Percentiles rank a stretch among this genome's conserved stretches.
These are phyloP conservation scores for Calcarius ornatus DNA, from an alignment of 2,113 vertebrate genomes.

Conservation along the genomic window DNA sequence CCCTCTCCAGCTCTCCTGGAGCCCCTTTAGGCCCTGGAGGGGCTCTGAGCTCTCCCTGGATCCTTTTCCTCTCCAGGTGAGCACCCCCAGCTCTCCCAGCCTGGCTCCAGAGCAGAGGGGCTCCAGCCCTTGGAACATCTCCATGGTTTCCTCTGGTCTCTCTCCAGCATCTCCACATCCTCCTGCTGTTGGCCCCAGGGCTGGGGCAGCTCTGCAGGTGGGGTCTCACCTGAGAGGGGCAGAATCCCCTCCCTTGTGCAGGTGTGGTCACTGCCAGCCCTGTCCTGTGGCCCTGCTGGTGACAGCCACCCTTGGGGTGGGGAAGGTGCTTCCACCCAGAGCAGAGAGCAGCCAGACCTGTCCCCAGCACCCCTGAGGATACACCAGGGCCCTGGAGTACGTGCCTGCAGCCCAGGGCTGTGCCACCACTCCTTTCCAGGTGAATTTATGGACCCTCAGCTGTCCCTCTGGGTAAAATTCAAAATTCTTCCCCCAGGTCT, in stretches of 20 bases:
- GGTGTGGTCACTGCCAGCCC: not conserved
- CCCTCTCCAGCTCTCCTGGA: not conserved
- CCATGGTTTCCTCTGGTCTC: accelerated
- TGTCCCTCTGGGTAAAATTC: not conserved
- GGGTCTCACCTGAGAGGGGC: not conserved
- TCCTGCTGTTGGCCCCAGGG: accelerated
- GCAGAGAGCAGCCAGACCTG: not conserved
- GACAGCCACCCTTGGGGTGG: not conserved
- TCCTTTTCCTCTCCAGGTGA: not conserved
- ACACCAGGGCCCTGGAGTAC: not conserved
- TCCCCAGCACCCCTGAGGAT: not conserved
- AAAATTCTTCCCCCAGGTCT: not conserved
- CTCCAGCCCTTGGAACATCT: not conserved
- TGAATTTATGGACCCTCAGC: not conserved
- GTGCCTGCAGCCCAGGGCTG: not conserved
- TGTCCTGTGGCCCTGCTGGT: not conserved
- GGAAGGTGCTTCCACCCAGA: accelerated
- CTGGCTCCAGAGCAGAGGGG: not conserved
- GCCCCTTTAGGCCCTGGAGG: not conserved
- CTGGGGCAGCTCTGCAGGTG: not conserved
- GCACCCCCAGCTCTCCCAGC: not conserved
- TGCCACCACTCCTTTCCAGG: not conserved
- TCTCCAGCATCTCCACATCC: accelerated
- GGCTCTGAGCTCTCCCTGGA: not conserved
- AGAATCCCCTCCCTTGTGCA: not conserved